A percentile compares a stretch with the other conserved stretches of the same genome.
phyloP scores from a whole-genome alignment of 2,797 vertebrate genomes.

The Hyperoplus immaculatus region DNA sequence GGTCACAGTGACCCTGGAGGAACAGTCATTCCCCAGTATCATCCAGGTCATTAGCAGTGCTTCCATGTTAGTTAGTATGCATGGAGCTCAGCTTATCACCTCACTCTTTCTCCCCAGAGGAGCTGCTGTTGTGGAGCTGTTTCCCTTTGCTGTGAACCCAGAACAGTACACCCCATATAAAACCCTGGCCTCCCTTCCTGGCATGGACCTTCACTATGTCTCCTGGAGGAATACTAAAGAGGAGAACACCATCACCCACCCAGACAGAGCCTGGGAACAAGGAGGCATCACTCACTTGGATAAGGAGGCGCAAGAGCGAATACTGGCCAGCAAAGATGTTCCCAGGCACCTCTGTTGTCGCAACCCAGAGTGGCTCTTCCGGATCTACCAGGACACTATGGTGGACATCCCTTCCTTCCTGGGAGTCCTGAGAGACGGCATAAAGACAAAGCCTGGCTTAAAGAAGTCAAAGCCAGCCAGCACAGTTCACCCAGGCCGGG shows the following conservation, averaged over 20 bases:
- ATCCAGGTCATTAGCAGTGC: slow-evolving; percentile 90
- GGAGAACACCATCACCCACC: slow-evolving; percentile 91
- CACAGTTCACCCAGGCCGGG: slow-evolving; percentile 93
- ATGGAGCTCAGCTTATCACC: slow-evolving; percentile 95
- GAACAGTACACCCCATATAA: slow-evolving; percentile 98
- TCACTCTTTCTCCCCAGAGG: slow-evolving; percentile 96
- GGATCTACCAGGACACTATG: slow-evolving; percentile 97
- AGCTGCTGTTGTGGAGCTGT: slow-evolving; percentile 93
- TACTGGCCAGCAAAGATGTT: slow-evolving; percentile 92
- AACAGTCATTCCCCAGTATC: slow-evolving; percentile 91
- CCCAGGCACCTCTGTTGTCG: slow-evolving; percentile 95
- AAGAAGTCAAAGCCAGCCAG: slow-evolving; percentile 87
- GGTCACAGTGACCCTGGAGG: slow-evolving; percentile 94
- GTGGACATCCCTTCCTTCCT: slow-evolving; percentile 93
- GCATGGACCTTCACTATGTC: slow-evolving; percentile 97
- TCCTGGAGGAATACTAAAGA: slow-evolving; percentile 92
- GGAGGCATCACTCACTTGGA: slow-evolving; percentile 94
- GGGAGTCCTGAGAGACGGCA: slow-evolving; percentile 86
- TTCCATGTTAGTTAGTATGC: slow-evolving; percentile 96
- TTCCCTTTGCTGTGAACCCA: slow-evolving; percentile 95
- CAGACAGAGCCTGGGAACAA: slow-evolving; percentile 95
- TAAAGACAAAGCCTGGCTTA: slow-evolving; percentile 87
- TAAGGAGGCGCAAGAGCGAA: slow-evolving; percentile 91
- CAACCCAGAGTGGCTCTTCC: slow-evolving; percentile 98
- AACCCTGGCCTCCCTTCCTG: slow-evolving; percentile 92